Evolutionary conservation across 2,797 vertebrate genomes (phyloP).

Genomic region (Gorsachius magnificus): DNA sequence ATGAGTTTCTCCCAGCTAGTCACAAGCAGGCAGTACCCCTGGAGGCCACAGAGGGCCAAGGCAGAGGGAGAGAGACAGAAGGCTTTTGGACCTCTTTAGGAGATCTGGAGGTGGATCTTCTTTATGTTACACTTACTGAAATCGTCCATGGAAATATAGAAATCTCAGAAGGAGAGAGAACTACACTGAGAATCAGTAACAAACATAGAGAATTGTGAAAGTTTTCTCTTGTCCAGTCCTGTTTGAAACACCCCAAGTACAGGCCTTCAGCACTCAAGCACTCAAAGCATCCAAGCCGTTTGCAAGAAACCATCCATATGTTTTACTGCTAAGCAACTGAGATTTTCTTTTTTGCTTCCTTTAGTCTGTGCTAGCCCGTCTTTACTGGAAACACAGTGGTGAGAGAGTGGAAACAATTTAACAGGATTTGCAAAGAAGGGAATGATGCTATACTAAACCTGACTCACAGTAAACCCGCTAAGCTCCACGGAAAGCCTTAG

Average conservation of each 20-base stretch:
- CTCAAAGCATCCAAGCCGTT: background rate
- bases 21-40: background rate
- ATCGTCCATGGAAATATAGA: background rate
- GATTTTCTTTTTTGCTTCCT: background rate
- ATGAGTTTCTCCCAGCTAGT: background rate
- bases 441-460: background rate
- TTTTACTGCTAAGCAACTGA: constrained; percentile 3
- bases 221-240: background rate
- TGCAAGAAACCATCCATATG: background rate
- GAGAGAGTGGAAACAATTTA: constrained; percentile 33
- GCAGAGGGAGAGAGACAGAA: background rate
- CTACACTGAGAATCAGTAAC: background rate
- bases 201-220: background rate
- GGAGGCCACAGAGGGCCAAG: background rate
- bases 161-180: background rate
- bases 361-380: background rate
- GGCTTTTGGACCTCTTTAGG: background rate
- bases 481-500: background rate
- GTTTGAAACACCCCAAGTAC: background rate
- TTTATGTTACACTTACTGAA: background rate
- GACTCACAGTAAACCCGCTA: background rate
- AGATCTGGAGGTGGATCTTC: background rate
- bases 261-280: background rate
- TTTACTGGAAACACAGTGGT: background rate
- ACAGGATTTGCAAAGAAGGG: background rate